Evolutionary conservation across 2,113 vertebrate genomes (phyloP).

Genomic region (Cheilinus undulatus): DNA sequence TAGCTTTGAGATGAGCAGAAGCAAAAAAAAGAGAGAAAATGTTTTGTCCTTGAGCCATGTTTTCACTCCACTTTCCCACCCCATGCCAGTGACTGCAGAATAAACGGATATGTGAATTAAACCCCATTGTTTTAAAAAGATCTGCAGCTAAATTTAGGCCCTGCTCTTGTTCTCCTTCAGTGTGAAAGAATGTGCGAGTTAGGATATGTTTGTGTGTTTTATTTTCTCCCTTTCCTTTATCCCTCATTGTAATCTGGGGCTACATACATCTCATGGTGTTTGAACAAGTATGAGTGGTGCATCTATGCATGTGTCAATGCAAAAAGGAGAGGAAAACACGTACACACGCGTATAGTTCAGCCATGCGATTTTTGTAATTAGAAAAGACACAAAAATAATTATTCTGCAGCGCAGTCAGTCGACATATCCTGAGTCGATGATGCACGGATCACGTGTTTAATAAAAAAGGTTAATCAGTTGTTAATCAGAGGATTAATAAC

Average conservation of each 20-base stretch:
- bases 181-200: constrained; percentile 72
- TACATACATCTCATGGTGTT: constrained; percentile 63
- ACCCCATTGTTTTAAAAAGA: constrained; percentile 83
- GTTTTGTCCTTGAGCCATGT: constrained; percentile 82
- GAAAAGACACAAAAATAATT: constrained; percentile 88
- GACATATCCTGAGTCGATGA: constrained; percentile 84
- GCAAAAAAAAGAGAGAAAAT: constrained; percentile 63
- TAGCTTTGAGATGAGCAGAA: constrained; percentile 81
- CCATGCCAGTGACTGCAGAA: constrained; percentile 77
- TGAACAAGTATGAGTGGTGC: constrained; percentile 62
- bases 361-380: constrained; percentile 85
- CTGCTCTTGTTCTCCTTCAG: constrained; percentile 49
- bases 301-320: constrained; percentile 68
- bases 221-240: constrained; percentile 63
- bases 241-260: constrained; percentile 63
- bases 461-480: constrained; percentile 89
- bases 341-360: constrained; percentile 77
- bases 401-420: constrained; percentile 82
- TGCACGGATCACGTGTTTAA: constrained; percentile 86
- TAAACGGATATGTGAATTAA: constrained; percentile 85
- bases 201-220: constrained; percentile 65
- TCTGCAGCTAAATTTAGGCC: constrained; percentile 79
- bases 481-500: constrained; percentile 89
- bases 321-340: constrained; percentile 26
- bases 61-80: constrained; percentile 74